Base-by-base conservation (phyloP, 2,888 invertebrate genomes). In the Philopedon plagiatum region DNA sequence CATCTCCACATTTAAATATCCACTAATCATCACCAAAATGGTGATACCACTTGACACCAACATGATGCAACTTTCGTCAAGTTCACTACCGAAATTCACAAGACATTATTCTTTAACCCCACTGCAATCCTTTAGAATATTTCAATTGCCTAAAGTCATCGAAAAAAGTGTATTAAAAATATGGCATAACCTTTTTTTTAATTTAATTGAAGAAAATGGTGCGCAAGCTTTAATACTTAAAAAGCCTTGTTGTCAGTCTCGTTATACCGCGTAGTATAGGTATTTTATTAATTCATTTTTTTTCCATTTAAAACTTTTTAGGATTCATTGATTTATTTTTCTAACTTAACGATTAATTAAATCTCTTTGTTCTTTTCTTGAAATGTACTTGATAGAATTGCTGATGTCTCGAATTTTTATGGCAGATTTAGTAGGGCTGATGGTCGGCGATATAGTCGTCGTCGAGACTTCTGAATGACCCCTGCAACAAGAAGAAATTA, bases 11-110 rank as follows among this genome's bases (percentile, higher is more conserved):
- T 63, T 68, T 68, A 61, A 70, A 46, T 49, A 70, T 29, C 46
- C 44, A 56, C 62, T 18, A 18, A 71, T 60, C 13, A 66, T 41
- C 66, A 71, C 65, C 26, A 66, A 44, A 64, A 64, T 18, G 23
- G 39, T 32, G 29, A 63, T 15, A 34, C 61, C 56, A 66, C 61
- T 66, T 54, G 34, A 18, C 65, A 54, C 61, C 34, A 39, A 19
- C 71, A 71, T 71, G 66, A 61, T 66, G 13, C 13, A 13, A 51
- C 15, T 66, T 18, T 32, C 18, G 29, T 58, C 21, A 60, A 65
- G 29, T 46, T 66, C 56, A 71, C 71, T 71, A 71, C 71, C 71
- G 71, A 66, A 54, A 65, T 21, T 60, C 65, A 54, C 71, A 61
- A 51, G 65, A 61, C 71, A 71, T 71, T 32, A 32, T 71, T 26